A percentile compares a stretch with the other conserved stretches of the same genome.
phyloP scores from a whole-genome alignment of 2,888 invertebrate species.

The Perizoma affinitatum region DNA sequence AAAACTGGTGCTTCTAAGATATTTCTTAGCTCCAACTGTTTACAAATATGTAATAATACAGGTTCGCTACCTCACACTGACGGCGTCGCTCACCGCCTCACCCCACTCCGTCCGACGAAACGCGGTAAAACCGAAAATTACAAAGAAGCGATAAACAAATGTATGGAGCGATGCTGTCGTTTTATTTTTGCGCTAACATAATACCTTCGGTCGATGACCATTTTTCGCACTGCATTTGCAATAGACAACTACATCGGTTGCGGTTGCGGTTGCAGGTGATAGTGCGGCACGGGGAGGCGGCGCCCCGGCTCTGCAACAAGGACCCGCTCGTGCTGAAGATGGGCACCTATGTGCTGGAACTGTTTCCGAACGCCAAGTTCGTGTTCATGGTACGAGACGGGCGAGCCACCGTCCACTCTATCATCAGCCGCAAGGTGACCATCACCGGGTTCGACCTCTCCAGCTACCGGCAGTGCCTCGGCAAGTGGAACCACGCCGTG shows the following conservation, averaged over 20 bases:
- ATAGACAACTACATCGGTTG: too few relatives aligned
- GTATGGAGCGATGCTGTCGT: too few relatives aligned
- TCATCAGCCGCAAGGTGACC: constrained; percentile 95
- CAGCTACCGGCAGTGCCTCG: constrained; percentile 96
- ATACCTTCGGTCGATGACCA: neutral
- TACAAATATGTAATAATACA: too few relatives aligned
- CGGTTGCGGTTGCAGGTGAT: constrained; percentile 87
- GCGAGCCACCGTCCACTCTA: constrained; percentile 98
- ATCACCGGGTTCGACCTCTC: constrained; percentile 97
- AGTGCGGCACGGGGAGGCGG: constrained; percentile 97
- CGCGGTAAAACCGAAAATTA: too few relatives aligned
- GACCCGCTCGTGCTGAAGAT: constrained; percentile 99
- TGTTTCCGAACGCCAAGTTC: constrained; percentile 99
- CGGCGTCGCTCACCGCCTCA: too few relatives aligned
- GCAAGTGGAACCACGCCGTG: constrained; percentile 98
- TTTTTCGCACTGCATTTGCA: too few relatives aligned
- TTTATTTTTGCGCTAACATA: too few relatives aligned
- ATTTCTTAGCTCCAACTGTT: too few relatives aligned
- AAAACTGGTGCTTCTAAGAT: too few relatives aligned
- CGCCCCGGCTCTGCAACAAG: constrained; percentile 98
- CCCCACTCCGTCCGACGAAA: too few relatives aligned
- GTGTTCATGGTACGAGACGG: constrained; percentile 99
- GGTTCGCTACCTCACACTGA: too few relatives aligned
- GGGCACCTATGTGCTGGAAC: constrained; percentile 94
- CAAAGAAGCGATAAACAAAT: too few relatives aligned